Evolutionary conservation across 2,888 invertebrate genomes (phyloP).

Genomic region (Lochmaea capreae): DNA sequence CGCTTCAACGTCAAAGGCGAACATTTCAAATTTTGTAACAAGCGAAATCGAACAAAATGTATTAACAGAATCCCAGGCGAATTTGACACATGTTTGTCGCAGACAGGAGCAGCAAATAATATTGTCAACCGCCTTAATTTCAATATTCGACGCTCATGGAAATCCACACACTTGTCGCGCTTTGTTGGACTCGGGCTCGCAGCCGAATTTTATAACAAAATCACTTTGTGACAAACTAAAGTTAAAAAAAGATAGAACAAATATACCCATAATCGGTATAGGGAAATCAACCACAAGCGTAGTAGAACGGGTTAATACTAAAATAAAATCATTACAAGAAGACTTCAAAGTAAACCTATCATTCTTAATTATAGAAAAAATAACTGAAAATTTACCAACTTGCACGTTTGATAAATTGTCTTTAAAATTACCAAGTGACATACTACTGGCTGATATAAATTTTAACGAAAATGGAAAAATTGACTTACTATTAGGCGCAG

Average conservation of each 20-base stretch:
- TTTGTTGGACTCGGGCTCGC: background rate
- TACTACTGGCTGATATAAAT: background rate
- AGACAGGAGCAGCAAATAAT: too few species aligned
- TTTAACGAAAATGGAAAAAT: background rate
- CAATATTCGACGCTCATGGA: too few species aligned
- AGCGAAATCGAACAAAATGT: too few species aligned
- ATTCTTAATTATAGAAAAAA: background rate
- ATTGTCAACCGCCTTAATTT: too few species aligned
- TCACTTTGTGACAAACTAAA: background rate
- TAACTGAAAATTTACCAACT: background rate
- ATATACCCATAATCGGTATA: background rate
- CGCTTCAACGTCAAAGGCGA: too few species aligned
- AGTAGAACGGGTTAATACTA: too few species aligned
- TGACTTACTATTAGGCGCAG: constrained; percentile 1
- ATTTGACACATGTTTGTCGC: too few species aligned
- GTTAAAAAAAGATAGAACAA: background rate
- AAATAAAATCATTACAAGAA: background rate
- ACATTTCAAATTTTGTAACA: too few species aligned
- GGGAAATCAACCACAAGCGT: background rate
- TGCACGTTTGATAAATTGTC: background rate
- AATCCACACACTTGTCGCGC: background rate
- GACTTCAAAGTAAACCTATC: background rate
- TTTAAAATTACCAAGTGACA: background rate
- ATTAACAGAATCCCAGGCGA: too few species aligned
- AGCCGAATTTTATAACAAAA: background rate